Base-by-base conservation (phyloP, 2,113 vertebrate genomes). In the Odocoileus hemionus region DNA sequence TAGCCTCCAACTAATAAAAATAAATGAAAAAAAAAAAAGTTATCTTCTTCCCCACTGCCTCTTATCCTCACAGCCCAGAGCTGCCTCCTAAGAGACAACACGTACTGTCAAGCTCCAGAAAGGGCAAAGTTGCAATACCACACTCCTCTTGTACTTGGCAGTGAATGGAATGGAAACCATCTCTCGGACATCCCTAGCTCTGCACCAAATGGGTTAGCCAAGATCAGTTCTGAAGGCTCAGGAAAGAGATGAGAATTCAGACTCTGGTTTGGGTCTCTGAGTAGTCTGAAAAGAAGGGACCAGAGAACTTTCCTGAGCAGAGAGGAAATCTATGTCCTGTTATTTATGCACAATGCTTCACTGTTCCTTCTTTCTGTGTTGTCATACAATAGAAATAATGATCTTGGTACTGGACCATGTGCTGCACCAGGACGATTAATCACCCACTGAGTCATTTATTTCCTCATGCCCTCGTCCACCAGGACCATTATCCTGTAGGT, bases 401-500 rank as follows among this genome's bases (percentile, higher is more conserved):
- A 96, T 97, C 97, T 94, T 55, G 70, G 91, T 97, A 70, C 91
- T 74, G 97, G 94, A 98, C 96, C 57, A 88, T 80, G 94, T 91
- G 92, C 91, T 96, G 95, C 4, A 0, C 86, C 86, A 97, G 93
- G 97, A 93, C 93, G 89, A 97, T 98, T 97, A 88, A 98, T 98
- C 98, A 98, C 91, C 93, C 39, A n/a, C 88, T 61, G 21, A 97
- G 97, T 98, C 97, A 94, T 98, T 96, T 97, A 95, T 98, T 98
- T 97, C 95, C 91, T 86, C 58, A n/a, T 89, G 60, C n/a, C 93
- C 96, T 94, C 28, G 39, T 98, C 97, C 96, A 93, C 93, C 91
- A 98, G 98, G 96, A 96, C 94, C 91, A 92, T 98, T 97, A 98
- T 97, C 97, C 97, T 98, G 97, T 97, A 98, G 97, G 98, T 98